phyloP scores from a whole-genome alignment of 2,113 vertebrate genomes.

The Semnornis frantzii region DNA sequence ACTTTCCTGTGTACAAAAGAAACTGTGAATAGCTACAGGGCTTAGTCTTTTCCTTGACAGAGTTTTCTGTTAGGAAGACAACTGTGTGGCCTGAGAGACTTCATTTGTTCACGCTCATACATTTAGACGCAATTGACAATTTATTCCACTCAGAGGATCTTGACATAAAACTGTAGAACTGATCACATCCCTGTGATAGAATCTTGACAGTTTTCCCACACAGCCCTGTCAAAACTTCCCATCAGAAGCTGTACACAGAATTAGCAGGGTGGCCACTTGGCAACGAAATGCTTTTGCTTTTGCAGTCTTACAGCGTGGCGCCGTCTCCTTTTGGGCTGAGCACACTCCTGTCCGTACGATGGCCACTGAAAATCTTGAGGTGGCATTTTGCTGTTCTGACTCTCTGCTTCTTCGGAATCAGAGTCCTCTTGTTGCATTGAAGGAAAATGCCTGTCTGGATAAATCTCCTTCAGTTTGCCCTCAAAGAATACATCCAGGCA shows the following conservation, averaged over 20 bases:
- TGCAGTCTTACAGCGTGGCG: constrained; percentile 83
- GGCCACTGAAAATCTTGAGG: constrained; percentile 87
- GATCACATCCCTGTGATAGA: background rate
- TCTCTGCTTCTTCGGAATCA: constrained; percentile 88
- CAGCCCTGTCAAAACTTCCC: constrained; percentile 9
- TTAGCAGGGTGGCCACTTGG: constrained; percentile 59
- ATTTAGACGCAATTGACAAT: background rate
- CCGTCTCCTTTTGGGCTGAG: constrained; percentile 91
- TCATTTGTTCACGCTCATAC: background rate
- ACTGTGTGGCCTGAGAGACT: background rate
- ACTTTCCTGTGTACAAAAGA: constrained; percentile 69
- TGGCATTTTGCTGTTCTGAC: constrained; percentile 71
- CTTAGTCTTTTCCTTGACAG: background rate
- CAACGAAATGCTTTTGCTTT: constrained; percentile 49
- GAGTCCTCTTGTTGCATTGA: constrained; percentile 83
- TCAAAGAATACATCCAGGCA: constrained; percentile 91
- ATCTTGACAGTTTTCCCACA: background rate
- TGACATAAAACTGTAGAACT: background rate
- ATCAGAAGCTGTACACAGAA: background rate
- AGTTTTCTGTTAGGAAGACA: constrained; percentile 7
- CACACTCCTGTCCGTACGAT: constrained; percentile 80
- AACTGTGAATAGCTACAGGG: constrained; percentile 5
- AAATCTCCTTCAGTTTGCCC: constrained; percentile 86
- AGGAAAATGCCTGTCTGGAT: constrained; percentile 83
- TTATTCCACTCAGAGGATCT: background rate